Evolutionary conservation across 1,140 invertebrate species (phyloP), one percentile per base, ranked within the genome.

Genomic region (Drosophila nebulosa): DNA sequence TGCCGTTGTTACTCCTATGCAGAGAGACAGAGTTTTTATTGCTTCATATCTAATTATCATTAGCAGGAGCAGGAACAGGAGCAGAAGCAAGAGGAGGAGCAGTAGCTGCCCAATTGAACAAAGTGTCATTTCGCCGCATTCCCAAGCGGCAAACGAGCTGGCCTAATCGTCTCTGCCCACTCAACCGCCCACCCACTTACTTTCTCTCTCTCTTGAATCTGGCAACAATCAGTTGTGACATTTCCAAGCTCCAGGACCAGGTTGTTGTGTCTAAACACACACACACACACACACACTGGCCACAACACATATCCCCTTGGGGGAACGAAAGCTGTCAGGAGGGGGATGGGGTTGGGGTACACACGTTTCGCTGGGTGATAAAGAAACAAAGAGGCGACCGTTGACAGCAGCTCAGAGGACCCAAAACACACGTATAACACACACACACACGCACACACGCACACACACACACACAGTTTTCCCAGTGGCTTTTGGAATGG

Each of bases 181-280:
- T 1, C 5, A 32, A n/a, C 12, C 7, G 7, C 16, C 27, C 27
- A 30, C 7, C 27, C 16, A 46, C 9, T 46, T 7, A 7, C 16
- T 32, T 12, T 2, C 39, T 46, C 39, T 21, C 39, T 46, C 39
- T 21, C 39, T 21, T 46, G 39, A 46, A 46, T 46, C 39, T 46
- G 39, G 16, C 16, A 46, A 46, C 39, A 46, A 81, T 81, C 70
- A 67, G 73, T 78, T 81, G 56, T 81, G 71, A 83, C 74, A 74
- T 78, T 69, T 58, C 63, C 57, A 69, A 81, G 79, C 79, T 70
- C 52, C 39, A 10, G 39, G 39, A 46, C 39, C 39, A 46, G 39
- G 39, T 46, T 46, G 39, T 46, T 46, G 16, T 46, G 16, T 2
- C 16, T 21, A 63, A 70, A 59, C 70, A 60, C 60, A 78, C 78